Conservation (phyloP, 2,113 vertebrate species). For the Oreotrochilus melanogaster region DNA sequence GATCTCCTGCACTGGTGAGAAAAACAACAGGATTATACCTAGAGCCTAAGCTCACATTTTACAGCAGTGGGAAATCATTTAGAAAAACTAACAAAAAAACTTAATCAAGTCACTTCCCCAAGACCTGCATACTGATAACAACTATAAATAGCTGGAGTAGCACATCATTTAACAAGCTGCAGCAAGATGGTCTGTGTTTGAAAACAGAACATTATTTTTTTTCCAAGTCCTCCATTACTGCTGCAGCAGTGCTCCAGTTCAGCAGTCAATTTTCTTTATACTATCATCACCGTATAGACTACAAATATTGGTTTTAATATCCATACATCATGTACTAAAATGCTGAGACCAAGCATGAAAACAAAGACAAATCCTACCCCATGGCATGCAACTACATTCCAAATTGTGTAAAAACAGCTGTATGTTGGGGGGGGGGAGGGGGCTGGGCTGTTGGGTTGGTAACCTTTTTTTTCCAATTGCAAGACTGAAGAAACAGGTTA, state of each 20-base stretch:
- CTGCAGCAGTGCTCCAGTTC: constrained; percentile 35
- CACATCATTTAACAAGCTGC: constrained; percentile 65
- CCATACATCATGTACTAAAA: not conserved
- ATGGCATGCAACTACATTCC: not conserved
- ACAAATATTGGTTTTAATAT: not conserved
- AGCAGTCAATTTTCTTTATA: constrained; percentile 32
- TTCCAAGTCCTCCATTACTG: constrained; percentile 46
- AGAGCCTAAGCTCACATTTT: constrained; percentile 39
- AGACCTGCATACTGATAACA: constrained; percentile 61
- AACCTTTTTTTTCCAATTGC: constrained; percentile 35
- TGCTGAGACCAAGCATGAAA: not conserved
- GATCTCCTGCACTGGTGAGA: constrained; percentile 15
- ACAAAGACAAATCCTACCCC: constrained; percentile 46
- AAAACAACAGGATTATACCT: constrained; percentile 70
- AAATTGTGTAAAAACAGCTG: constrained; percentile 12
- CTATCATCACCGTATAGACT: not conserved
- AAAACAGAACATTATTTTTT: constrained; percentile 25
- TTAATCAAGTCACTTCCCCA: constrained; percentile 59
- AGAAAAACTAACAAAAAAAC: constrained; percentile 34
- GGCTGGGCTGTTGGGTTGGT: not conserved
- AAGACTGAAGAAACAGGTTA: constrained; percentile 28
- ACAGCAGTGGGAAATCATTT: constrained; percentile 56
- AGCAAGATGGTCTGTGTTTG: constrained; percentile 65
- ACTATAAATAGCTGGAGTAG: constrained; percentile 67
- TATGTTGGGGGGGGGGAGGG: not conserved